Evolutionary conservation across 1,140 invertebrate species (phyloP), one percentile per base, ranked within the genome.

Genomic region (Scaptodrosophila lebanonensis): DNA sequence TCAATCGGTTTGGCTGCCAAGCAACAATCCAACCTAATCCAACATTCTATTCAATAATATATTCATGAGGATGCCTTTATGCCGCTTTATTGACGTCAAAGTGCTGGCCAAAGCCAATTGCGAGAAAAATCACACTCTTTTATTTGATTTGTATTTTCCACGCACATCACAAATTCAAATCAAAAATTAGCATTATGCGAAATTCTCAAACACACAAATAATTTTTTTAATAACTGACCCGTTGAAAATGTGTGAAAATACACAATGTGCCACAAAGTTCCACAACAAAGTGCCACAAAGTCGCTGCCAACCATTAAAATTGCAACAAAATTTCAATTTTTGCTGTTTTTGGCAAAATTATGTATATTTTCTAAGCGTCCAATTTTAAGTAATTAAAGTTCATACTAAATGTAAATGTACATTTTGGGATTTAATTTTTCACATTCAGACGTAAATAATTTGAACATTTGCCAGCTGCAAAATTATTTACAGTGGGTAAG

Each of bases 161-260:
- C n/a, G n/a, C n/a, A 25, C 22, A 25, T 25, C 22, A 25, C 8
- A 25, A 25, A 25, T 25, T 3, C 3, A 25, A 25, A 25, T 25
- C 8, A 3, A 25, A 3, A 25, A 25, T 25, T 25, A 25, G 22
- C 22, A 25, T 4, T 25, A 25, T 25, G 22, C 22, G 22, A 25
- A 25, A 25, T 25, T 25, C 8, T 3, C 22, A 25, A 8, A 4
- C 3, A 8, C 22, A 25, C n/a, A n/a, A n/a, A n/a, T n/a, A n/a
- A n/a, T n/a, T n/a, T n/a, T n/a, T n/a, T n/a, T n/a, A n/a, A n/a
- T n/a, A n/a, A n/a, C n/a, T n/a, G n/a, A n/a, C n/a, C n/a, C n/a
- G n/a, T n/a, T n/a, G n/a, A n/a, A n/a, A 44, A 51, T 40, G 73
- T 79, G 67, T 67, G 73, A 77, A 68, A 72, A 79, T 57, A 53